Evolutionary conservation across 2,797 vertebrate genomes (phyloP), one percentile per base, ranked within the genome.

Genomic region (Leptoclinus maculatus): DNA sequence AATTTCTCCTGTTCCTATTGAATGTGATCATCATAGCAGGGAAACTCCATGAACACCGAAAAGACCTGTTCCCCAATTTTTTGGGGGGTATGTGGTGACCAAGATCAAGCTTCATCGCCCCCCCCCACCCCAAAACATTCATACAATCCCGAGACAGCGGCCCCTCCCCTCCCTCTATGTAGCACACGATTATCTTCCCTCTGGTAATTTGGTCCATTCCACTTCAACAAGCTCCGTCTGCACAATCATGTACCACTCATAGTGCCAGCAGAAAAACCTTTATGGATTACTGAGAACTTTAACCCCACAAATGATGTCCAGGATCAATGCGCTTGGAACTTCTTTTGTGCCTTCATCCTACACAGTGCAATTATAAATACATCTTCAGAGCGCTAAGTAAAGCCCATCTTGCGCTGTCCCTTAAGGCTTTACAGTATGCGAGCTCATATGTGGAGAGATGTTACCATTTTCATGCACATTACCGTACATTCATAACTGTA

Each of bases 171-270:
- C 58, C n/a, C 63, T 68, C 29, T 32, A 38, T 47, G 49, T 74
- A 68, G n/a, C 49, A 13, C 27, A 74, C 23, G 14, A 62, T 64
- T 74, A 82, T 73, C 59, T 74, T 49, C 66, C 88, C 36, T 38
- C 56, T 64, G 64, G 51, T 75, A 69, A 76, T 79, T 80, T 76
- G 68, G 82, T 78, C 60, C 34, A 67, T 77, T 86, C 65, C 34
- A 76, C 54, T 45, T 84, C 51, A 60, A 39, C 60, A 34, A 65
- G 63, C 45, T 70, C 45, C 49, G 68, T 54, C 58, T 57, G 54
- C 49, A 53, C 74, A 59, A 71, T 60, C 51, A 69, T 54, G 36
- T 58, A 71, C 45, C 27, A 65, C 27, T 66, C n/a, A 56, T 54
- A 75, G 45, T 66, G 29, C 75, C 39, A 63, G 56, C 34, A 68